A percentile compares a stretch with the other conserved stretches of the same genome.
Conservation (phyloP, 2,797 vertebrate genomes). For the Pelochelys cantorii region DNA sequence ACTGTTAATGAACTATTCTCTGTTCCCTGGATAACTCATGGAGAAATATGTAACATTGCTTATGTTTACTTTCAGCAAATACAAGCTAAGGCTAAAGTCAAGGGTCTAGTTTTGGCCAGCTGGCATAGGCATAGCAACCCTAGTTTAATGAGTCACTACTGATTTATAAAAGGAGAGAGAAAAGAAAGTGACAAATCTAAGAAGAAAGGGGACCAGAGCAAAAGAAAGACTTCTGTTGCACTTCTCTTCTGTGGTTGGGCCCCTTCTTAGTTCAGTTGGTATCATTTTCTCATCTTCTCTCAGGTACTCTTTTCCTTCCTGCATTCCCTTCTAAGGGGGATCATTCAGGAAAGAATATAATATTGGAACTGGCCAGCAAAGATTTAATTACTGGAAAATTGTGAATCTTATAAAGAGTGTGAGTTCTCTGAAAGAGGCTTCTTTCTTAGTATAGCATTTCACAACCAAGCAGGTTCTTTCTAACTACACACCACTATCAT, state of each 20-base stretch:
- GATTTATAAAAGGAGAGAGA: fast-evolving
- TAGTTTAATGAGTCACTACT: not conserved
- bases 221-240: not conserved
- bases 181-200: not conserved
- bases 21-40: not conserved
- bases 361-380: fast-evolving
- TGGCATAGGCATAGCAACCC: not conserved
- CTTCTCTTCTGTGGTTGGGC: too few relatives aligned
- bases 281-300: not conserved
- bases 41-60: not conserved
- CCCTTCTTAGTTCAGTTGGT: too few relatives aligned
- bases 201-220: not conserved
- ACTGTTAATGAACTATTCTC: not conserved
- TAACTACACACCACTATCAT: not conserved
- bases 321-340: fast-evolving
- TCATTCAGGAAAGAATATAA: not conserved
- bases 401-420: fast-evolving
- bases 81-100: too few relatives aligned
- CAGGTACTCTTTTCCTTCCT: not conserved
- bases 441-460: not conserved
- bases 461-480: not conserved
- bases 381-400: not conserved
- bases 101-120: not conserved
- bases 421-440: fast-evolving
- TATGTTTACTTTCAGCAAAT: not conserved